These are phyloP conservation scores for Stichodactyla mertensii DNA, from an alignment of 64 coral and sea anemone species.

Conservation along the genomic window DNA sequence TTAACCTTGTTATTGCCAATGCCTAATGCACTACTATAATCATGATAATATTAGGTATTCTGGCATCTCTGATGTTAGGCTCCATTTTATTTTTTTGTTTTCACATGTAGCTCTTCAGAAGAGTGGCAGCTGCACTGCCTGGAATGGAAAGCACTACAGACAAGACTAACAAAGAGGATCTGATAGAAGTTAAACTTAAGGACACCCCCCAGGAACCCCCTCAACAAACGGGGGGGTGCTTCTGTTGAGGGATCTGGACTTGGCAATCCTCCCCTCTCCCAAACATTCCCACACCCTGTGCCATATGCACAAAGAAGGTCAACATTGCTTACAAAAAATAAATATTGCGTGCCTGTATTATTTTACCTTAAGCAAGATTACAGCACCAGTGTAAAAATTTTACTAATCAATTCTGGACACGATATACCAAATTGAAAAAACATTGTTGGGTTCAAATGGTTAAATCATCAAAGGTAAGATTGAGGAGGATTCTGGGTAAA, in stretches of 20 bases:
- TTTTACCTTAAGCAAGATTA: not conserved
- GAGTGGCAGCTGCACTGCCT: slow-evolving; percentile 94
- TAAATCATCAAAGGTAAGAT: too few species aligned
- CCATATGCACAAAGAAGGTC: not conserved
- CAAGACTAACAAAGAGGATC: slow-evolving; percentile 91
- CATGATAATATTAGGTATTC: not conserved
- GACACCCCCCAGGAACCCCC: slow-evolving; percentile 78
- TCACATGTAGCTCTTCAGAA: slow-evolving; percentile 81
- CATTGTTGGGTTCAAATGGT: too few species aligned
- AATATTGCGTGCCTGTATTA: not conserved
- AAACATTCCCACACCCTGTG: not conserved
- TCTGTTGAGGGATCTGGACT: slow-evolving; percentile 21
- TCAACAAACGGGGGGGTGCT: slow-evolving; percentile 80
- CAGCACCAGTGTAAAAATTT: not conserved
- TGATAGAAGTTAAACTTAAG: slow-evolving; percentile 98
- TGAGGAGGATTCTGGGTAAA: too few species aligned
- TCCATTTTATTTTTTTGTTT: slow-evolving; percentile 26
- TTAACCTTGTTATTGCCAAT: not conserved
- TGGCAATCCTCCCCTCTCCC: not conserved
- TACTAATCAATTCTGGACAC: not conserved
- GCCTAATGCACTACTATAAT: not conserved
- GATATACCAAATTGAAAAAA: too few species aligned
- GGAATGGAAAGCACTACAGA: slow-evolving; percentile 99
- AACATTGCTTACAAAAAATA: not conserved
- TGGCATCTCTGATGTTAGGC: slow-evolving; percentile 35